Percentiles rank a stretch among this genome's conserved stretches.
Conservation (phyloP, 2,797 vertebrate genomes). For the Cuniculus paca region DNA sequence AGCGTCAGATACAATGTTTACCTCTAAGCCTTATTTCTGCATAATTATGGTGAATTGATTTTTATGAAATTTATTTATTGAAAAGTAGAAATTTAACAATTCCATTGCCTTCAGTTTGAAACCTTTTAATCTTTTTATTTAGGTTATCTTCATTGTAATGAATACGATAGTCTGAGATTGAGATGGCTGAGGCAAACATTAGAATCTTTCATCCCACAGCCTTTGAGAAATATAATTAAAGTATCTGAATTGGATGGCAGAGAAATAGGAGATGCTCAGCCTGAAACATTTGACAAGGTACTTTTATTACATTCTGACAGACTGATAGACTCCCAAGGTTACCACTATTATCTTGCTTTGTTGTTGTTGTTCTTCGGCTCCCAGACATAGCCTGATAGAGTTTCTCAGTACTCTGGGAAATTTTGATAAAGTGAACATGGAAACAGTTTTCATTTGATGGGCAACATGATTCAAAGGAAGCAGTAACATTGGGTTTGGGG, state of each 20-base stretch:
- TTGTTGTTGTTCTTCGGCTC: conserved; percentile 38
- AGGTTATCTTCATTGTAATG: conserved; percentile 96
- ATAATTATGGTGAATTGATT: neutral
- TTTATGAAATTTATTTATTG: conserved; percentile 57
- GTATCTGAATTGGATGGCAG: conserved; percentile 92
- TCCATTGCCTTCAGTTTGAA: neutral
- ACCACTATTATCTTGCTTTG: neutral
- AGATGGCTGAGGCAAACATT: conserved; percentile 94
- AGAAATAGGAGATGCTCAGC: conserved; percentile 88
- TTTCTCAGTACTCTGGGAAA: neutral
- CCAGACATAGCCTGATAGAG: neutral
- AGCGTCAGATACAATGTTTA: conserved; percentile 2
- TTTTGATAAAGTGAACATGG: conserved; percentile 56
- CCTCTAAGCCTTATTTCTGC: conserved; percentile 1
- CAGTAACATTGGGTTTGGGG: neutral
- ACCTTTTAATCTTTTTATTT: conserved; percentile 68
- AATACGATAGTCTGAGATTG: conserved; percentile 92
- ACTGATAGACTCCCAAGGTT: conserved; percentile 4
- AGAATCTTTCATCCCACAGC: conserved; percentile 94
- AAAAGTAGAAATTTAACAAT: conserved; percentile 56
- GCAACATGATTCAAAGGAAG: conserved; percentile 57
- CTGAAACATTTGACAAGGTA: conserved; percentile 90
- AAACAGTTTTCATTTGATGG: conserved; percentile 60
- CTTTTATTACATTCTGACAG: conserved; percentile 63
- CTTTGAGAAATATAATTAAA: conserved; percentile 88